Evolutionary conservation across 2,797 vertebrate species (phyloP), one percentile per base, ranked within the genome.

Genomic region (Aratinga solstitialis): DNA sequence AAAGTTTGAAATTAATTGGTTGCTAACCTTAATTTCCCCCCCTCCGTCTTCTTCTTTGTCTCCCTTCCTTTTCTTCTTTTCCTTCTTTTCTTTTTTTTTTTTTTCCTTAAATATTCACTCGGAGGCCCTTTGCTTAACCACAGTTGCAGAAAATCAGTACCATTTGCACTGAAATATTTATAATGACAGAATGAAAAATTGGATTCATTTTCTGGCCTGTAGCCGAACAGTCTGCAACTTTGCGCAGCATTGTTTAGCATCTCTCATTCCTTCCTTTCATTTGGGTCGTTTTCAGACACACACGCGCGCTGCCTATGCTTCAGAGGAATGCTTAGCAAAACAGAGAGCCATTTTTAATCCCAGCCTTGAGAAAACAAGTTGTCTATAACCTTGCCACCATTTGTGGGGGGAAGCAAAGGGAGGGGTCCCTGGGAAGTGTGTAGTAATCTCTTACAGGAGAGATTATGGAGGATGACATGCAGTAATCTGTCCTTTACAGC

Each of bases 161-260:
- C 98, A 98, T 98, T 98, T 98, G 97, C 98, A 97, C 98, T 98
- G 98, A 98, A 98, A 98, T 98, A 98, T 98, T 98, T 98, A 98
- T 98, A 98, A 98, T 96, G 97, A 98, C 98, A 98, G 98, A 98
- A 98, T 98, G 98, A 98, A 98, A 98, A 98, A 98, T 98, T 98
- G 98, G 98, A 98, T 98, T 98, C 98, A 98, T 98, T 98, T 98
- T 98, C 98, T 98, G 98, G 98, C 98, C 97, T 95, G 97, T 97
- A 98, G 98, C 98, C 97, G 97, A 98, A 98, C 98, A 97, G 98
- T 97, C 98, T 98, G 98, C 97, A 98, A 98, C 97, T 98, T 98
- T 96, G 96, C 79, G 67, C 92, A 66, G 97, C 96, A 95, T 98
- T 97, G 97, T 97, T 97, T 96, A 97, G 98, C 97, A 93, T 98